Evolutionary conservation across 2,888 invertebrate species (phyloP).

Genomic region (Drosophila austrosaltans): DNA sequence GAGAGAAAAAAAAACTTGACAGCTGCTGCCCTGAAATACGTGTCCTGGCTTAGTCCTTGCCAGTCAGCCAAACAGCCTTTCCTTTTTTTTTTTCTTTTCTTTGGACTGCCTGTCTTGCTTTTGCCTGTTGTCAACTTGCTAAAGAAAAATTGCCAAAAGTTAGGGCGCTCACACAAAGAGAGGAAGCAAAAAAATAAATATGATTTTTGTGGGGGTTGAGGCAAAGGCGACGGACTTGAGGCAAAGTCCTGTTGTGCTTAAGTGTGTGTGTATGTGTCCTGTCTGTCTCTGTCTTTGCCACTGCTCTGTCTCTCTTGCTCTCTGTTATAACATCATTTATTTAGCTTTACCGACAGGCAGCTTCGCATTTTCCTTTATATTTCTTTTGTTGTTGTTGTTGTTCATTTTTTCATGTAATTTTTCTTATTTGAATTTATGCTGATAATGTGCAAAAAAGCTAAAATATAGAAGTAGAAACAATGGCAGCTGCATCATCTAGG

Average conservation of each 20-base stretch:
- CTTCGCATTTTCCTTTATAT: slow-evolving; percentile 32
- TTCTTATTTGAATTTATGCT: slow-evolving; percentile 74
- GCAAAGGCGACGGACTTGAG: neutral
- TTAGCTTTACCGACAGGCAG: slow-evolving; percentile 55
- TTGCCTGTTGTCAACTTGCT: slow-evolving; percentile 58
- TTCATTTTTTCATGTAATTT: slow-evolving; percentile 2
- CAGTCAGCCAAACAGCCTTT: slow-evolving; percentile 16
- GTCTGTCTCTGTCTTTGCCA: slow-evolving; percentile 48
- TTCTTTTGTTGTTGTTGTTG: neutral
- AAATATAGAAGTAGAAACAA: slow-evolving; percentile 33
- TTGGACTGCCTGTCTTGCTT: neutral
- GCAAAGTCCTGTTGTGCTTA: slow-evolving; percentile 10
- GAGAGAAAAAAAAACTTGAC: slow-evolving; percentile 32
- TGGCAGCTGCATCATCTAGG: slow-evolving; percentile 44
- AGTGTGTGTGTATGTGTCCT: slow-evolving; percentile 39
- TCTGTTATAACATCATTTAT: slow-evolving; percentile 78
- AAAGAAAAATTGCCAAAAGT: slow-evolving; percentile 71
- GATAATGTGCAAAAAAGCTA: slow-evolving; percentile 64
- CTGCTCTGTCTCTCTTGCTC: slow-evolving; percentile 30
- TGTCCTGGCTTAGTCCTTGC: slow-evolving; percentile 65
- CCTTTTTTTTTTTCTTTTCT: neutral
- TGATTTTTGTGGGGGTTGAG: slow-evolving; percentile 8
- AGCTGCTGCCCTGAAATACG: slow-evolving; percentile 64
- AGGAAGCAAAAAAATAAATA: slow-evolving; percentile 3
- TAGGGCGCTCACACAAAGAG: slow-evolving; percentile 20